A percentile compares a stretch with the other conserved stretches of the same genome.
Evolutionary conservation across 2,113 vertebrate species (phyloP).

Genomic region (Semicossyphus pulcher): DNA sequence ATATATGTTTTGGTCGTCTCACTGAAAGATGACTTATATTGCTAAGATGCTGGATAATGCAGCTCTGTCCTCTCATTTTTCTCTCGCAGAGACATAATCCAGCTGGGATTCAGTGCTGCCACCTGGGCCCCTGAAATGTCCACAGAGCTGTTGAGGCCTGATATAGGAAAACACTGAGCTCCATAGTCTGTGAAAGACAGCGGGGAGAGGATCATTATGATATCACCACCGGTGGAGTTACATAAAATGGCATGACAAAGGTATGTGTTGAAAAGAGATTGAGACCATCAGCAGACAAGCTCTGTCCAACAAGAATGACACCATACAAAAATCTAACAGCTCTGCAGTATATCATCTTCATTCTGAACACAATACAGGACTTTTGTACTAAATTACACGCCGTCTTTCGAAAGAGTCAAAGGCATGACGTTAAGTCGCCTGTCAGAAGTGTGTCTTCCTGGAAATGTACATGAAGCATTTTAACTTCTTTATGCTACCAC

Average conservation of each 20-base stretch:
- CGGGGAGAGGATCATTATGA: constrained; percentile 17
- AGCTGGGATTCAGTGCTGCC: constrained; percentile 25
- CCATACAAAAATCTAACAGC: neutral
- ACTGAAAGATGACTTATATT: constrained; percentile 7
- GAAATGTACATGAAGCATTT: constrained; percentile 4
- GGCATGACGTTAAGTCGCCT: constrained; percentile 10
- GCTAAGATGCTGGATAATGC: constrained; percentile 13
- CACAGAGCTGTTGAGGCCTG: constrained; percentile 2
- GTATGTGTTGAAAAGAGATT: constrained; percentile 27
- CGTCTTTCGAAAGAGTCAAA: neutral
- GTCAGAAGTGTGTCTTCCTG: neutral
- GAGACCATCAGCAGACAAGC: neutral
- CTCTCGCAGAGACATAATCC: constrained; percentile 31
- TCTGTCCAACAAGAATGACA: neutral
- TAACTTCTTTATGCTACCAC: neutral
- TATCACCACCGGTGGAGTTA: constrained; percentile 10
- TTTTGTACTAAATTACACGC: neutral
- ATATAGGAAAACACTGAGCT: neutral
- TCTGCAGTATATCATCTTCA: constrained; percentile 1
- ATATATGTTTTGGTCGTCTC: constrained; percentile 3
- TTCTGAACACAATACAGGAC: neutral
- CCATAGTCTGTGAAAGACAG: neutral
- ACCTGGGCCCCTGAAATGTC: constrained; percentile 21
- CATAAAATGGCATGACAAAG: constrained; percentile 21
- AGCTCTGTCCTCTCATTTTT: constrained; percentile 11